Conservation (phyloP, 1,140 invertebrate species). For the Papilio glaucus region DNA sequence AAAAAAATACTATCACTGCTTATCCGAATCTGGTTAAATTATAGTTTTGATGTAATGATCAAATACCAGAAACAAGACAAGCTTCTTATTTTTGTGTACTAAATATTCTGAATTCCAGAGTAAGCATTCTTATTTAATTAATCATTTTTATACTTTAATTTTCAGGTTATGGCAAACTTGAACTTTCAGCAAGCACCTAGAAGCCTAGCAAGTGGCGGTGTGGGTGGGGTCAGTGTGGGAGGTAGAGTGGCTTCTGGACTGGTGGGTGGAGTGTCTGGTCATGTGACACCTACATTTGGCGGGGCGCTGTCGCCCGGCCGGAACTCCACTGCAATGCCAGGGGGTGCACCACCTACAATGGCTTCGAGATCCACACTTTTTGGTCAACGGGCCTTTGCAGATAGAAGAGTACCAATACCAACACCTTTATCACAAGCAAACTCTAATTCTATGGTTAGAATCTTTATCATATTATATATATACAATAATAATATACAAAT, state of each 20-base stretch:
- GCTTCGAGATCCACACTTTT: conserved; percentile 86
- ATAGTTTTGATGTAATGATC: too few relatives aligned
- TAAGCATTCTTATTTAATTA: background rate
- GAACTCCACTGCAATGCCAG: conserved; percentile 81
- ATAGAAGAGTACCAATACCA: conserved; percentile 89
- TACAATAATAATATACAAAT: background rate
- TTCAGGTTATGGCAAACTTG: conserved; percentile 91
- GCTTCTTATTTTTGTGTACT: too few relatives aligned
- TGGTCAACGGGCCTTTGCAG: conserved; percentile 89
- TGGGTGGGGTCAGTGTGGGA: conserved; percentile 69
- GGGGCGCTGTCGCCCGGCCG: conserved; percentile 77
- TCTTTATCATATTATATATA: conserved; percentile 34
- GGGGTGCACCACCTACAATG: conserved; percentile 79
- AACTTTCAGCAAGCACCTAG: conserved; percentile 92
- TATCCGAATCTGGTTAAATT: too few relatives aligned
- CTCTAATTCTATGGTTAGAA: conserved; percentile 82
- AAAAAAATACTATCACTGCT: too few relatives aligned
- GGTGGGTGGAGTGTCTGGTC: conserved; percentile 85
- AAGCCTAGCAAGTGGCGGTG: conserved; percentile 88
- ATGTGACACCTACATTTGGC: conserved; percentile 78
- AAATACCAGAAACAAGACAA: too few relatives aligned
- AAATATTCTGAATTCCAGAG: too few relatives aligned
- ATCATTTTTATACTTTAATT: conserved; percentile 39
- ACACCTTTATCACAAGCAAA: conserved; percentile 84
- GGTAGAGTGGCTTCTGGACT: conserved; percentile 83